Percentiles rank a stretch among this genome's conserved stretches.
phyloP scores from a whole-genome alignment of 2,888 invertebrate species.

The Rhagonycha lutea region DNA sequence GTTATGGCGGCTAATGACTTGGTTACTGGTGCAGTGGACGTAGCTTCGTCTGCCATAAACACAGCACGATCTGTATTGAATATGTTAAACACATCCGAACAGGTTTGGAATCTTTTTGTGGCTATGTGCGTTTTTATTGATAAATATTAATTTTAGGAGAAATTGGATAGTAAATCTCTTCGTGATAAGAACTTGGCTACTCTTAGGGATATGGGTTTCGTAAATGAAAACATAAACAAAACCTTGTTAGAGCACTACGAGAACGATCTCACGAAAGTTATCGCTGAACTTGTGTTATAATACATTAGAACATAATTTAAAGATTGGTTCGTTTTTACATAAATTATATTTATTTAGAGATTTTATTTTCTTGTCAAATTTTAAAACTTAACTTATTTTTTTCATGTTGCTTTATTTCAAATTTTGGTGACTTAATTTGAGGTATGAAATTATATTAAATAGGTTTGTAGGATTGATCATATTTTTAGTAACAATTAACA shows the following conservation, averaged over 20 bases:
- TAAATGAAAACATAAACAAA: slow-evolving; percentile 51
- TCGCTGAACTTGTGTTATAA: slow-evolving; percentile 49
- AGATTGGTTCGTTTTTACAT: background rate
- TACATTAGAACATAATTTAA: background rate
- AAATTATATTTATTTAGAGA: background rate
- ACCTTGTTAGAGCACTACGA: slow-evolving; percentile 52
- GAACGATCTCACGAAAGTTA: slow-evolving; percentile 52
- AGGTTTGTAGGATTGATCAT: background rate
- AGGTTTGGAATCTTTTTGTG: background rate
- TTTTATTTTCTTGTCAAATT: background rate
- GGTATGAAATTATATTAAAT: background rate
- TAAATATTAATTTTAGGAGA: background rate
- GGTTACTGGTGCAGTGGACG: slow-evolving; percentile 26
- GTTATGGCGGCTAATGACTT: background rate
- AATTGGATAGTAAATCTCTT: slow-evolving; percentile 34
- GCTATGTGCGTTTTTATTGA: background rate
- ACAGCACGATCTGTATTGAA: slow-evolving; percentile 54
- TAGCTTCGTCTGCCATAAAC: slow-evolving; percentile 54
- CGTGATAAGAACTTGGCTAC: slow-evolving; percentile 47
- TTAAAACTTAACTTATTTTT: background rate
- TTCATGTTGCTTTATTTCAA: background rate
- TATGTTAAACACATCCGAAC: slow-evolving; percentile 42
- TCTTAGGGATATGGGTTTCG: slow-evolving; percentile 56
- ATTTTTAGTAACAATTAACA: background rate
- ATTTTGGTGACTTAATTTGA: background rate